Evolutionary conservation across 2,888 invertebrate genomes (phyloP).

Genomic region (Pyrocoelia pectoralis): DNA sequence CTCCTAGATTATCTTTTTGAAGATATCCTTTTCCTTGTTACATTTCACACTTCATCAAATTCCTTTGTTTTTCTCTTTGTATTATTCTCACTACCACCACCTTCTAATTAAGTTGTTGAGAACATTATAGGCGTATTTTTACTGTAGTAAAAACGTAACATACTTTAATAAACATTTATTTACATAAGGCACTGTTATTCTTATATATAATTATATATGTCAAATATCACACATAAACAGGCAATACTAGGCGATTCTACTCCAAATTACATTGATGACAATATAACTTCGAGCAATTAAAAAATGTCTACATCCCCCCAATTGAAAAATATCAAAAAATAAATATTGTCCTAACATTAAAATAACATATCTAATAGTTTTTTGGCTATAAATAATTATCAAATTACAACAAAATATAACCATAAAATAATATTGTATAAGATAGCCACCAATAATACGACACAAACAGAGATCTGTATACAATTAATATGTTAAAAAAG

Average conservation of each 20-base stretch:
- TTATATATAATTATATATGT: neutral
- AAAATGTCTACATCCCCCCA: neutral
- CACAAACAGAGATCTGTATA: neutral
- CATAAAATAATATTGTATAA: neutral
- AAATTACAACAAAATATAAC: too few relatives aligned
- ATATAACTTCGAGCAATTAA: neutral
- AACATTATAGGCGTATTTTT: neutral
- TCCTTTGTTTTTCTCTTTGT: too few relatives aligned
- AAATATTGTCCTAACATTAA: neutral
- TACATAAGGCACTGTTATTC: slow-evolving; percentile 29
- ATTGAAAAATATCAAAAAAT: slow-evolving; percentile 8
- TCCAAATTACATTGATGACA: neutral
- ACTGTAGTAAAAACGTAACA: neutral
- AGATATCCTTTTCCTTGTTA: too few relatives aligned
- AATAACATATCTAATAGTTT: neutral
- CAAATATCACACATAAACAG: slow-evolving; percentile 26
- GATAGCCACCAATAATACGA: neutral
- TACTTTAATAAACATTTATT: slow-evolving; percentile 19
- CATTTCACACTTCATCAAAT: too few relatives aligned
- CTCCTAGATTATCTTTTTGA: too few relatives aligned
- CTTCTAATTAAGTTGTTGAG: too few relatives aligned
- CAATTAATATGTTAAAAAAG: neutral
- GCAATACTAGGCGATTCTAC: slow-evolving; percentile 23
- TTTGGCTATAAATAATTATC: too few relatives aligned
- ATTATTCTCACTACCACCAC: too few relatives aligned